Evolutionary conservation across 2,888 invertebrate genomes (phyloP), one percentile per base, ranked within the genome.

Genomic region (Plebejus anna): DNA sequence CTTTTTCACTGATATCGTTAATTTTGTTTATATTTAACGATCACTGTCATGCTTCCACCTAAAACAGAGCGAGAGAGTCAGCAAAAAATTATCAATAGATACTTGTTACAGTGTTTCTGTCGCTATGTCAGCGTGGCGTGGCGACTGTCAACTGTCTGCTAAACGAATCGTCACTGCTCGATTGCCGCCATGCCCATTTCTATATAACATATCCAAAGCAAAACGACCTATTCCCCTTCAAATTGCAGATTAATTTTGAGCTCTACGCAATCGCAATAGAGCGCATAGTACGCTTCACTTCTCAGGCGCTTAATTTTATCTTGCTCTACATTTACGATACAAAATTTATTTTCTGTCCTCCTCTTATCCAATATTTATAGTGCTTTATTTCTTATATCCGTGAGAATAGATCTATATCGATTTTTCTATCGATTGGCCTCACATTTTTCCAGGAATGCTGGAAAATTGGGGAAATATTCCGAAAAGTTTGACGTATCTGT

Each of bases 121-220:
- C 90, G 91, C 90, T 92, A 92, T 93, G 92, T 92, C 93, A 93
- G 89, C 92, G 90, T 92, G 91, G 93, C 91, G 92, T 92, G 92
- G 92, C 89, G 93, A 92, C 92, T 93, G 94, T 94, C 94, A 94
- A 93, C 88, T 93, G 92, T 93, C 91, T 93, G 93, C 94, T 94
- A 94, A 93, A 91, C 90, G 92, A 91, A 90, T 92, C 91, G 91
- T 91, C 93, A 91, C 89, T 90, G 90, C 87, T 88, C 86, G 87
- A 88, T 88, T 87, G 88, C 89, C 89, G 93, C 93, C 93, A 92
- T 92, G 93, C 94, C 94, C 92, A 92, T 92, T 91, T 91, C 87
- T 82, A 86, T 83, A 83, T 81, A 83, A 82, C 66, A 76, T 3
- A 73, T 57, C 36, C 16, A 73, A 11, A 38, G 55, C 77, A 79